Percentiles rank a stretch among this genome's conserved stretches.
Conservation (phyloP, 2,888 invertebrate genomes). For the Tenthredo scrophulariae region DNA sequence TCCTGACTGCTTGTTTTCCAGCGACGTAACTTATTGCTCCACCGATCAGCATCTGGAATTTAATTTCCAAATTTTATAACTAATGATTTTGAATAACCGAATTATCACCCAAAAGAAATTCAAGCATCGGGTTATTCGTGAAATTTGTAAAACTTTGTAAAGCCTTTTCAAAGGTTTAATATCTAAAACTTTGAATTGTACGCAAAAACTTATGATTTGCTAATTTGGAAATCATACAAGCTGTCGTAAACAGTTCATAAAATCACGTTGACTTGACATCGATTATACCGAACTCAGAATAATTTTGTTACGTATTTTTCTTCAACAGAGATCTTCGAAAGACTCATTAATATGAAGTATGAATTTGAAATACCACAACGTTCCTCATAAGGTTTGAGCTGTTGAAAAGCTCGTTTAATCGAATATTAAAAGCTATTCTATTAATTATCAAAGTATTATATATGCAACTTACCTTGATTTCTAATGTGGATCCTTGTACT, state of each 20-base stretch:
- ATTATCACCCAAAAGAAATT: not conserved
- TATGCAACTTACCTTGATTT: conserved; percentile 63
- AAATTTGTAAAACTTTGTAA: not conserved
- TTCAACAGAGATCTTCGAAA: not conserved
- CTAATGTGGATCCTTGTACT: conserved; percentile 53
- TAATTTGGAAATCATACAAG: not conserved
- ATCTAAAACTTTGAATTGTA: not conserved
- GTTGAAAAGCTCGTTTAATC: not conserved
- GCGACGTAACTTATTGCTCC: conserved; percentile 87
- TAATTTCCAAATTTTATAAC: not conserved
- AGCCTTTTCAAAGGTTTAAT: not conserved
- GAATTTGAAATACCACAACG: not conserved
- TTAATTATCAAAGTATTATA: not conserved
- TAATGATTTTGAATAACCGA: not conserved
- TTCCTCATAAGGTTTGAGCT: not conserved
- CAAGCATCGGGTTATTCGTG: not conserved
- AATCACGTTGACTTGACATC: not conserved
- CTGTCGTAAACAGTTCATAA: not conserved
- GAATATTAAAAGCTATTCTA: not conserved
- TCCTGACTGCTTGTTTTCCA: conserved; percentile 87
- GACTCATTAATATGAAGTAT: not conserved
- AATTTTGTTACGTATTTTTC: not conserved
- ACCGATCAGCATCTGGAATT: conserved; percentile 81
- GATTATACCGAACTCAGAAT: not conserved
- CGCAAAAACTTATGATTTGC: not conserved